phyloP scores from a whole-genome alignment of 2,113 vertebrate species.

The Cricetomys ansorgei region DNA sequence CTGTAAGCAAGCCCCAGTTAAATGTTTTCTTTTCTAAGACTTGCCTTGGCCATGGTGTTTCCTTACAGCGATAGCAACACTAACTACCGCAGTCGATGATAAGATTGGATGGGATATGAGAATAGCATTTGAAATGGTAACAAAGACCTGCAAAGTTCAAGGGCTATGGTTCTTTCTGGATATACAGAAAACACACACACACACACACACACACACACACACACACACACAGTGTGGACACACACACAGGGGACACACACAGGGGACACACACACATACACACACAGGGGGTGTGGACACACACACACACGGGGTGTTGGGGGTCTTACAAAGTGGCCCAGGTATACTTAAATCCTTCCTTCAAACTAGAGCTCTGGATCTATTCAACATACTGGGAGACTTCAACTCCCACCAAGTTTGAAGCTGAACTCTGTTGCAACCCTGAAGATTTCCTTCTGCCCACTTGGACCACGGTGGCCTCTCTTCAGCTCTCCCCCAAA shows the following conservation, averaged over 20 bases:
- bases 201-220: too few relatives aligned
- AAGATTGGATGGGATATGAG: neutral
- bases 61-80: neutral
- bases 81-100: too few relatives aligned
- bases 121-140: neutral
- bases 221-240: too few relatives aligned
- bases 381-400: neutral
- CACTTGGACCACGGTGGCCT: neutral
- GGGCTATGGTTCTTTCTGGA: too few relatives aligned
- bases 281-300: too few relatives aligned
- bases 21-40: neutral
- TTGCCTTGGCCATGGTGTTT: neutral
- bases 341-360: accelerated
- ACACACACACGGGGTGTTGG: too few relatives aligned
- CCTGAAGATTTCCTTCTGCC: neutral
- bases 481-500: neutral
- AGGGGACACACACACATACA: too few relatives aligned
- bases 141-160: neutral
- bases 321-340: neutral
- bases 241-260: too few relatives aligned
- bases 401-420: accelerated
- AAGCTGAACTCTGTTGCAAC: neutral
- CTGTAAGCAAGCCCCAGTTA: neutral
- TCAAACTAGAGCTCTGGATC: neutral
- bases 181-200: too few relatives aligned